Percentiles rank a stretch among this genome's conserved stretches.
These are phyloP conservation scores for Merodon equestris DNA, from an alignment of 2,888 invertebrate genomes.

Conservation along the genomic window DNA sequence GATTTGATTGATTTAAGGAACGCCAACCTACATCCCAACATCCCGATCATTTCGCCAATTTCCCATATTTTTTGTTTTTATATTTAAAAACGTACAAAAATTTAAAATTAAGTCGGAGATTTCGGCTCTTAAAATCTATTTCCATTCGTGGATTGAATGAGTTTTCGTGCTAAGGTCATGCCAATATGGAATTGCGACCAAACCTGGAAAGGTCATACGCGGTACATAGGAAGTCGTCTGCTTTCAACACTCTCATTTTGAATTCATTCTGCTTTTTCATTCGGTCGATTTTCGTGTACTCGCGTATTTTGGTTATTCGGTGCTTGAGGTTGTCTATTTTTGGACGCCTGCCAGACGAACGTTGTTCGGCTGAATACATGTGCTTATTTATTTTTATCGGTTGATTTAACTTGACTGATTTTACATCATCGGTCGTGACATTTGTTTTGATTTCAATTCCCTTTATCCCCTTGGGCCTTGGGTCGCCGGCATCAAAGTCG, in stretches of 20 bases:
- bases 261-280: not conserved
- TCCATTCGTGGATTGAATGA: no score
- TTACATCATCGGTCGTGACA: constrained; percentile 60
- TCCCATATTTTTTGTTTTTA: no score
- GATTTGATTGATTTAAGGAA: constrained; percentile 51
- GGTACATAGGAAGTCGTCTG: constrained; percentile 6
- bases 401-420: constrained; percentile 67
- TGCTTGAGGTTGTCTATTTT: constrained; percentile 43
- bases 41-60: no score
- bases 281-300: not conserved
- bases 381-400: constrained; percentile 64
- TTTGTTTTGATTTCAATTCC: constrained; percentile 50
- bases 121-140: no score
- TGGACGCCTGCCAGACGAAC: constrained; percentile 59
- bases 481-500: no score
- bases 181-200: not conserved
- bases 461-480: not conserved
- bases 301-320: constrained; percentile 18
- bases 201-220: not conserved
- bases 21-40: no score
- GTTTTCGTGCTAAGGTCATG: not conserved
- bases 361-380: constrained; percentile 55
- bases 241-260: constrained; percentile 3
- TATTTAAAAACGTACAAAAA: no score
- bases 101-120: no score